Percentiles rank a stretch among this genome's conserved stretches.
Evolutionary conservation across 2,888 invertebrate species (phyloP).

Genomic region (Amaurobius ferox): DNA sequence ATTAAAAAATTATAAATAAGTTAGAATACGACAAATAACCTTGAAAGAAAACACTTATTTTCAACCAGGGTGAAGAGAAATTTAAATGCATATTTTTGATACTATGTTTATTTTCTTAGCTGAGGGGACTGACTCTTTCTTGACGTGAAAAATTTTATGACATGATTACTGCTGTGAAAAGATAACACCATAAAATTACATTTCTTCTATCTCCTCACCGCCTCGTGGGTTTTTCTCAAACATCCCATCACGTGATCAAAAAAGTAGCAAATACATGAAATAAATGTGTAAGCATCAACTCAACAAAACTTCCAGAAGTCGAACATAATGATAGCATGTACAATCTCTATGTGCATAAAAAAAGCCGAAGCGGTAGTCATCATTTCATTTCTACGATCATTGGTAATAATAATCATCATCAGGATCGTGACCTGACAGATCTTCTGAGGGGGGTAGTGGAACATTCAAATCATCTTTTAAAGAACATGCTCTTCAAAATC

Average conservation of each 20-base stretch:
- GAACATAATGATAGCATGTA: neutral
- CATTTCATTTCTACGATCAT: slow-evolving; percentile 5
- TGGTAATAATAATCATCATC: slow-evolving; percentile 10
- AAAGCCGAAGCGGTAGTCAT: neutral
- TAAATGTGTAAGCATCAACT: neutral
- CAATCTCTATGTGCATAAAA: neutral
- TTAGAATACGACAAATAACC: too few species aligned
- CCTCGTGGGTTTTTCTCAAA: too few species aligned
- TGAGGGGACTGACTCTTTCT: too few species aligned
- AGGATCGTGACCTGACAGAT: slow-evolving; percentile 2
- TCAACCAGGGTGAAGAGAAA: too few species aligned
- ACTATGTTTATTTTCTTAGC: too few species aligned
- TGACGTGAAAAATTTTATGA: too few species aligned
- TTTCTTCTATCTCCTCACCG: too few species aligned
- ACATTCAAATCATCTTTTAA: neutral
- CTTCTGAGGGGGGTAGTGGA: neutral
- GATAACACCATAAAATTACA: too few species aligned
- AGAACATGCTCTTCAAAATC: slow-evolving; percentile 8
- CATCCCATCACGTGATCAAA: neutral
- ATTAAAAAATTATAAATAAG: too few species aligned
- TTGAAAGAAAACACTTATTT: too few species aligned
- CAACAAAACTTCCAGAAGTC: neutral
- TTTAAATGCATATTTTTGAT: too few species aligned
- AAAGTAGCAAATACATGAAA: neutral
- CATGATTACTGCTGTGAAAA: too few species aligned